A percentile compares a stretch with the other conserved stretches of the same genome.
Evolutionary conservation across 2,888 invertebrate species (phyloP).

Genomic region (Aelia acuminata): DNA sequence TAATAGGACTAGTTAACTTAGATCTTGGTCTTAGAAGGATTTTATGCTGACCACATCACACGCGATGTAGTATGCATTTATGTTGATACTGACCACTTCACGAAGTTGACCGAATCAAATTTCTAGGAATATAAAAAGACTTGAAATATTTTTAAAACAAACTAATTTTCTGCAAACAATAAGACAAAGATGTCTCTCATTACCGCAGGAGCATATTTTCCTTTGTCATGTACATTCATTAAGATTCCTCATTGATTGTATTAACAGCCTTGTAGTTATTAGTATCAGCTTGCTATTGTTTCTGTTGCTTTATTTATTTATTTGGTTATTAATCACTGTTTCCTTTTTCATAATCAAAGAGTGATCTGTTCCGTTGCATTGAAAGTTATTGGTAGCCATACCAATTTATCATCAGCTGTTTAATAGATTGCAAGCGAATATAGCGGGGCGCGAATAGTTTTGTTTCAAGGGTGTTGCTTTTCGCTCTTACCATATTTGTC

Average conservation of each 20-base stretch:
- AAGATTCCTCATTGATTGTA: slow-evolving; percentile 20
- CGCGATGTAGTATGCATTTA: too few relatives aligned
- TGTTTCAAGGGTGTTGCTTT: too few relatives aligned
- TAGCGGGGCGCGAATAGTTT: too few relatives aligned
- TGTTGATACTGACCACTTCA: too few relatives aligned
- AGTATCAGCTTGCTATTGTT: slow-evolving; percentile 21
- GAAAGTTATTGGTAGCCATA: too few relatives aligned
- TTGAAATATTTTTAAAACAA: not conserved
- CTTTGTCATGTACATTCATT: slow-evolving; percentile 1
- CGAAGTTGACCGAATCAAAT: too few relatives aligned
- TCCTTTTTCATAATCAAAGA: not conserved
- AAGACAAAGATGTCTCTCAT: not conserved
- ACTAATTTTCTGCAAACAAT: not conserved
- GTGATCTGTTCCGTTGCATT: not conserved
- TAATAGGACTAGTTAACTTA: too few relatives aligned
- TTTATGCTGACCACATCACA: too few relatives aligned
- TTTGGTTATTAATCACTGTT: slow-evolving; percentile 5
- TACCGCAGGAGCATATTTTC: slow-evolving; percentile 12
- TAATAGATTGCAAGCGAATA: too few relatives aligned
- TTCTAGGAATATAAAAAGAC: not conserved
- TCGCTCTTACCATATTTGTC: too few relatives aligned
- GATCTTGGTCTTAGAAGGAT: too few relatives aligned
- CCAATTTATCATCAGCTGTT: not conserved
- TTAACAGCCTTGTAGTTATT: slow-evolving; percentile 23
- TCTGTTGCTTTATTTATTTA: not conserved